Evolutionary conservation across 2,113 vertebrate genomes (phyloP).

Genomic region (Cebidichthys violaceus): DNA sequence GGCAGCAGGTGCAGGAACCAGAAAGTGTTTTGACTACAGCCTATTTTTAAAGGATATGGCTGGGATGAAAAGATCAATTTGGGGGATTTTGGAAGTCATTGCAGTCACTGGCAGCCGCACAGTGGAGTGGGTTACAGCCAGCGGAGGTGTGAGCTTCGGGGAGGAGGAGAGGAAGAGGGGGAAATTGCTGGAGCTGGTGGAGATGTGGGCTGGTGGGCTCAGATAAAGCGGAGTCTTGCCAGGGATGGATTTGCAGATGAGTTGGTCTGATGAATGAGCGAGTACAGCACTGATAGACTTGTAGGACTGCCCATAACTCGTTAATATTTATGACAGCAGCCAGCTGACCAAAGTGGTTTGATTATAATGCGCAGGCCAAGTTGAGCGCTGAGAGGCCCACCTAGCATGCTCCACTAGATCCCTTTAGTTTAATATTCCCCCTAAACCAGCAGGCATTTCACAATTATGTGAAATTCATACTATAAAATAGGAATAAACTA

Average conservation of each 20-base stretch:
- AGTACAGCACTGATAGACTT: conserved; percentile 68
- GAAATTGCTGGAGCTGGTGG: conserved; percentile 53
- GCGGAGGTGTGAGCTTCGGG: conserved; percentile 61
- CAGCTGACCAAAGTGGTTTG: conserved; percentile 70
- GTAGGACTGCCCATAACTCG: conserved; percentile 62
- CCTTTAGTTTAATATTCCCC: conserved; percentile 38
- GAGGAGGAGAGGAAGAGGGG: conserved; percentile 30
- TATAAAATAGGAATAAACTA: conserved; percentile 16
- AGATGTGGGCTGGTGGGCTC: conserved; percentile 70
- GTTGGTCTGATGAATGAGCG: conserved; percentile 71
- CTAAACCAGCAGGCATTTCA: conserved; percentile 6
- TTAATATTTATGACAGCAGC: conserved; percentile 75
- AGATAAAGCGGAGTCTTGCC: conserved; percentile 74
- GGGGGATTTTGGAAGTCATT: conserved; percentile 54
- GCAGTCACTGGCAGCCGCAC: conserved; percentile 65
- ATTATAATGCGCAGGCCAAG: conserved; percentile 52
- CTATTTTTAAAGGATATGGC: conserved; percentile 56
- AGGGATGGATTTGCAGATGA: conserved; percentile 76
- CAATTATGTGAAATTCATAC: conserved; percentile 24
- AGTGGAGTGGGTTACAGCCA: conserved; percentile 67
- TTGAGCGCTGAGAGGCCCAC: conserved; percentile 40
- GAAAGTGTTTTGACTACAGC: conserved; percentile 45
- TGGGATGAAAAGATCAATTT: conserved; percentile 72
- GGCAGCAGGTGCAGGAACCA: conserved; percentile 36
- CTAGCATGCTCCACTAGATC: conserved; percentile 30